These are phyloP conservation scores for Saimiri boliviensis DNA, from an alignment of 2,113 vertebrate species.

Conservation along the genomic window DNA sequence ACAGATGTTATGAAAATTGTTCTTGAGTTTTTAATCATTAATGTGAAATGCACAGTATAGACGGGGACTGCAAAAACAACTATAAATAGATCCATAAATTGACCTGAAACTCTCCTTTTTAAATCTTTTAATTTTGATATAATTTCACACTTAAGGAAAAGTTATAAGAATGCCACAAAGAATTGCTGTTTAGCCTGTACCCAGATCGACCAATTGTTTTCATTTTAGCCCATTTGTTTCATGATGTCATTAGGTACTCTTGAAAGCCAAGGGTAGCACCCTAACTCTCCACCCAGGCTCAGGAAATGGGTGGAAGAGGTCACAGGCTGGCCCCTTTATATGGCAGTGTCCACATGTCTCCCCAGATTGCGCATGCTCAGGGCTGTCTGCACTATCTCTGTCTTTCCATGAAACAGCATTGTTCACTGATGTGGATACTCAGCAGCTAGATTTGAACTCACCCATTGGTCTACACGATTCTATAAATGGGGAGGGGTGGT, in stretches of 20 bases:
- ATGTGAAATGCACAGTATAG: background rate
- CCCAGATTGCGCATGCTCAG: fast-evolving
- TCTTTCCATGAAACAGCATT: background rate
- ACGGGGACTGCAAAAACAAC: background rate
- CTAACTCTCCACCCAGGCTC: too few relatives aligned
- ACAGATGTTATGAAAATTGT: slow-evolving; percentile 35
- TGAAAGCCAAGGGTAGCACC: too few relatives aligned
- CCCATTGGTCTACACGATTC: background rate
- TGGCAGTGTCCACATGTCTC: background rate
- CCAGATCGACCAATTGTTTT: too few relatives aligned
- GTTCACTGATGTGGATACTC: background rate
- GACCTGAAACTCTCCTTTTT: background rate
- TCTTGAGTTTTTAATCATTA: slow-evolving; percentile 49
- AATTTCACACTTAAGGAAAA: slow-evolving; percentile 10
- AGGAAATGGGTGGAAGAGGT: background rate
- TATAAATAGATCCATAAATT: background rate
- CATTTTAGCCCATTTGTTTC: too few relatives aligned
- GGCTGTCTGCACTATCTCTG: background rate
- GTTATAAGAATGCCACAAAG: background rate
- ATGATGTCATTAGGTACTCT: too few relatives aligned
- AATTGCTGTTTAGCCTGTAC: background rate
- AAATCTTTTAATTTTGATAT: background rate
- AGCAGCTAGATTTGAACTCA: background rate
- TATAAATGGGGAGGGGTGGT: background rate
- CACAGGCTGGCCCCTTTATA: background rate